Conservation (phyloP, 2,113 vertebrate genomes). For the Poeciliopsis retropinna region DNA sequence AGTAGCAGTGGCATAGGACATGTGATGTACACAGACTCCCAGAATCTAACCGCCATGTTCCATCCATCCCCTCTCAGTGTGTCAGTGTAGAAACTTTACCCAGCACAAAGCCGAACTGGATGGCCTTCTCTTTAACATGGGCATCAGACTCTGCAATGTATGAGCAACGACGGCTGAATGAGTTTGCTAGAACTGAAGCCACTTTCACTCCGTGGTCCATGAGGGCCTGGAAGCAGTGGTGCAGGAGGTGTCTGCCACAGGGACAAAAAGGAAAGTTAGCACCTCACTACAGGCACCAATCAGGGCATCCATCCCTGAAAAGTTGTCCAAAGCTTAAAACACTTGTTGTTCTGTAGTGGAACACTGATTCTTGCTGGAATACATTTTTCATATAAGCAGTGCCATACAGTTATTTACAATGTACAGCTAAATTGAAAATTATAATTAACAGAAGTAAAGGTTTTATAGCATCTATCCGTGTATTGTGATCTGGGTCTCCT, state of each 20-base stretch:
- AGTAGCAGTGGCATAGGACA: neutral
- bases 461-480: no score
- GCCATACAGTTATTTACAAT: no score
- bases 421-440: no score
- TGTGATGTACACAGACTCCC: neutral
- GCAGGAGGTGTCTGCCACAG: constrained; percentile 90
- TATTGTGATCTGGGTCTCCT: no score
- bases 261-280: neutral
- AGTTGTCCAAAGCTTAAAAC: no score
- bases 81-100: constrained; percentile 74
- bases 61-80: neutral
- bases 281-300: neutral
- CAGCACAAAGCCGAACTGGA: constrained; percentile 97
- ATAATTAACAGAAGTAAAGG: no score
- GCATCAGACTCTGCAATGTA: constrained; percentile 96
- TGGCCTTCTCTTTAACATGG: constrained; percentile 96
- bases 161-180: constrained; percentile 96
- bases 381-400: no score
- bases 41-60: neutral
- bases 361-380: no score
- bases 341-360: no score
- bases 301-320: neutral
- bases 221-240: constrained; percentile 98
- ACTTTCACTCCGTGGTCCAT: constrained; percentile 99
- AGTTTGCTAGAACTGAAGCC: constrained; percentile 95